Percentiles rank a stretch among this genome's conserved stretches.
Conservation (phyloP, 2,888 invertebrate genomes). For the Ochlodes sylvanus region DNA sequence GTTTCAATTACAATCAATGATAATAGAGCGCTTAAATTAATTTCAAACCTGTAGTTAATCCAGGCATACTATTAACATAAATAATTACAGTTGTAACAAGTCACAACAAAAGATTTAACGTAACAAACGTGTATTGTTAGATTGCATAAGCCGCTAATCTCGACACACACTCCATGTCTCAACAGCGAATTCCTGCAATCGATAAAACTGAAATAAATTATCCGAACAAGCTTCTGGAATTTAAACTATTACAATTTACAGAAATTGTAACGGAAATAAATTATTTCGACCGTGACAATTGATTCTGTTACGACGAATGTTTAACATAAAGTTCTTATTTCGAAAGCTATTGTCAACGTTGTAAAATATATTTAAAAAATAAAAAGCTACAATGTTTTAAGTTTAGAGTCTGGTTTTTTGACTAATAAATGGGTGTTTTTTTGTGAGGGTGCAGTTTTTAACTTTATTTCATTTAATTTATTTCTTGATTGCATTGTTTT, state of each 20-base stretch:
- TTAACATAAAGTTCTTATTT: neutral
- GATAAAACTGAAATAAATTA: conserved; percentile 56
- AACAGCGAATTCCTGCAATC: conserved; percentile 58
- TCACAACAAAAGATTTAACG: conserved; percentile 70
- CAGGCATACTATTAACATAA: neutral
- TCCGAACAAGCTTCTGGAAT: conserved; percentile 40
- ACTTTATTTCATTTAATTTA: no score
- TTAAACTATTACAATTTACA: conserved; percentile 16
- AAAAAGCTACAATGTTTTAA: no score
- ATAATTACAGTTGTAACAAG: conserved; percentile 49
- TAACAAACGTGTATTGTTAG: conserved; percentile 64
- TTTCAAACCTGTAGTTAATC: no score
- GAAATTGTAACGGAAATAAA: conserved; percentile 14
- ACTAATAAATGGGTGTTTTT: neutral
- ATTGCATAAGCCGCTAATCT: conserved; percentile 57
- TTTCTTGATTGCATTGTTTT: no score
- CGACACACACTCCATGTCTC: conserved; percentile 61
- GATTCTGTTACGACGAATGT: neutral
- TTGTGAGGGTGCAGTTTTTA: neutral
- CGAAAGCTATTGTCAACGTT: neutral
- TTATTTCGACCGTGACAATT: conserved; percentile 3
- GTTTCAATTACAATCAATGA: no score
- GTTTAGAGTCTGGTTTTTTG: neutral
- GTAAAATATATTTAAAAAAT: neutral
- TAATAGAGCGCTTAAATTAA: no score